phyloP scores from a whole-genome alignment of 2,888 invertebrate species.

The Meta bourneti region DNA sequence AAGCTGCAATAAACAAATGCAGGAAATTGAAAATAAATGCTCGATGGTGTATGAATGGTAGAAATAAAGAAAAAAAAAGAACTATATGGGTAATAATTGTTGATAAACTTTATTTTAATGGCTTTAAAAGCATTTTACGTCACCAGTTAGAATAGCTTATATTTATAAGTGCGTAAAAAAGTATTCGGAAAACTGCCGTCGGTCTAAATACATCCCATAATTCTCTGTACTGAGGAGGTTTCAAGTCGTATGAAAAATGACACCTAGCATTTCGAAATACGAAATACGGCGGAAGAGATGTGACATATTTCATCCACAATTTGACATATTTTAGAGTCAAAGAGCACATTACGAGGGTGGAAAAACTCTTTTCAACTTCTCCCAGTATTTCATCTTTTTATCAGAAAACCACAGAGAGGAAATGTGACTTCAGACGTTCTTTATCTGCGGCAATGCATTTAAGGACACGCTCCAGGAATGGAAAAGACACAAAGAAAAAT shows the following conservation, averaged over 20 bases:
- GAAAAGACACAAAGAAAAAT: not conserved
- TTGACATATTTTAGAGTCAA: not conserved
- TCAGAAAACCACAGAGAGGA: not conserved
- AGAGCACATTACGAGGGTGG: not conserved
- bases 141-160: too few species aligned
- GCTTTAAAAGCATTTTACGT: too few species aligned
- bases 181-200: too few species aligned
- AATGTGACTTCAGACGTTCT: not conserved
- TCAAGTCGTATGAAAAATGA: not conserved
- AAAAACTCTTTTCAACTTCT: not conserved
- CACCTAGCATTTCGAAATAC: not conserved
- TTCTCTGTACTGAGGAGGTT: too few species aligned
- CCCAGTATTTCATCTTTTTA: not conserved
- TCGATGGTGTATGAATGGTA: too few species aligned
- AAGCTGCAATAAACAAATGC: too few species aligned
- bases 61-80: too few species aligned
- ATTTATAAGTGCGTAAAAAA: too few species aligned
- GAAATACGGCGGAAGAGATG: not conserved
- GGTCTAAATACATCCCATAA: too few species aligned
- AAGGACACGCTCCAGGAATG: not conserved
- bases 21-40: too few species aligned
- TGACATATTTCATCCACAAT: constrained; percentile 19
- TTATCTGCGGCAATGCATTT: not conserved
- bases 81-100: too few species aligned
- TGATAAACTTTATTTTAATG: too few species aligned